These are phyloP conservation scores for Aldrovandia affinis DNA, from an alignment of 2,797 vertebrate genomes.

Conservation along the genomic window DNA sequence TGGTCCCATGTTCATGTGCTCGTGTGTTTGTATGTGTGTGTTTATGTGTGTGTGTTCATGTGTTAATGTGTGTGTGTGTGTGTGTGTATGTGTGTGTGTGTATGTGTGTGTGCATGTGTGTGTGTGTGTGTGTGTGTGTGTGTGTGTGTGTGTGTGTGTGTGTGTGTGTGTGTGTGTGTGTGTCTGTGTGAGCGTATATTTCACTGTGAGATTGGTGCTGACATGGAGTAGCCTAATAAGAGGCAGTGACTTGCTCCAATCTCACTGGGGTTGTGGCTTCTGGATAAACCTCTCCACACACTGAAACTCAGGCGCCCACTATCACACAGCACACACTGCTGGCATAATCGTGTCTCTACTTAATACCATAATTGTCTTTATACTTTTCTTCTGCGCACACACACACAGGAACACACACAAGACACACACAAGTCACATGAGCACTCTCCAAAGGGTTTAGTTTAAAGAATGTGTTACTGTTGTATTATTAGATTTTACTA, in stretches of 20 bases:
- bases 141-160: neutral
- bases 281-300: neutral
- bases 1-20: neutral
- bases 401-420: neutral
- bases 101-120: conserved; percentile 34
- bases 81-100: neutral
- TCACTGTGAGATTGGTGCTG: neutral
- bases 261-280: neutral
- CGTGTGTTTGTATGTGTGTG: neutral
- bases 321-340: neutral
- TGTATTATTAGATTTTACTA: neutral
- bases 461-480: neutral
- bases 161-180: conserved; percentile 22
- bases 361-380: too few species aligned
- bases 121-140: conserved; percentile 36
- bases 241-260: conserved; percentile 12
- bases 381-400: neutral
- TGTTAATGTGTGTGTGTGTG: neutral
- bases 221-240: conserved; percentile 10
- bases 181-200: neutral
- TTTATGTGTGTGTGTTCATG: neutral
- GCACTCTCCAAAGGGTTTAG: neutral
- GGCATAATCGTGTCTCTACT: too few species aligned
- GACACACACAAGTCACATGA: neutral
- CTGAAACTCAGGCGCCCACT: neutral